These are phyloP conservation scores for Microctenopoma steveboyesi DNA, from an alignment of 2,797 vertebrate genomes.

Conservation along the genomic window DNA sequence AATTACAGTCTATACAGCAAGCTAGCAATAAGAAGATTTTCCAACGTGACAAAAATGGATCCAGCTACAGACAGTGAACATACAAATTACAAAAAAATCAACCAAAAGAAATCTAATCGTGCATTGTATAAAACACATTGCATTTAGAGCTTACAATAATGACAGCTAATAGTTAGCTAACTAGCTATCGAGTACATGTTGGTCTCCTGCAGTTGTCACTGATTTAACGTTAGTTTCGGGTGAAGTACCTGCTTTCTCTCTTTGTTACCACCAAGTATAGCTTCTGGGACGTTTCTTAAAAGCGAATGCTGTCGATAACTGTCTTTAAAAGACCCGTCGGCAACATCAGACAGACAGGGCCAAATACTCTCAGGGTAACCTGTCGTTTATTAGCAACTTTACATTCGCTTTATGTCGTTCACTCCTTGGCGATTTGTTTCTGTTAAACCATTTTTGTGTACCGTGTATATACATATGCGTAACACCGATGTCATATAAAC, in stretches of 20 bases:
- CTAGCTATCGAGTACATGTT: constrained; percentile 20
- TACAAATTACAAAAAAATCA: neutral
- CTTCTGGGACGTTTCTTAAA: neutral
- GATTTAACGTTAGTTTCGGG: constrained; percentile 19
- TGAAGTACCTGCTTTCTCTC: neutral
- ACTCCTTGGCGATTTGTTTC: constrained; percentile 3
- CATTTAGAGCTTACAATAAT: constrained; percentile 24
- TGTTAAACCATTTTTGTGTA: fast-evolving
- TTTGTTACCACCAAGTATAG: neutral
- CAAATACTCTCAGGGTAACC: constrained; percentile 49
- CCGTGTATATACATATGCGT: neutral
- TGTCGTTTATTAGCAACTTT: constrained; percentile 38
- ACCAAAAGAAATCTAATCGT: neutral
- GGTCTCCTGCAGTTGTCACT: constrained; percentile 53
- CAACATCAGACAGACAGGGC: constrained; percentile 64
- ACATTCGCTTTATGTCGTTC: constrained; percentile 26
- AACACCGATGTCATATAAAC: fast-evolving
- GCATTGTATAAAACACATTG: constrained; percentile 9
- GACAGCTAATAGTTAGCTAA: constrained; percentile 51
- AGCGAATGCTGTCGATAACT: neutral
- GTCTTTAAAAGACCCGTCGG: constrained; percentile 7
- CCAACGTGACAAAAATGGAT: neutral
- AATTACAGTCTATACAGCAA: constrained; percentile 8
- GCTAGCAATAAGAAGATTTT: constrained; percentile 22
- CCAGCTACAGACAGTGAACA: neutral